phyloP scores from a whole-genome alignment of 1,140 invertebrate species.

The Cydia pomonella region DNA sequence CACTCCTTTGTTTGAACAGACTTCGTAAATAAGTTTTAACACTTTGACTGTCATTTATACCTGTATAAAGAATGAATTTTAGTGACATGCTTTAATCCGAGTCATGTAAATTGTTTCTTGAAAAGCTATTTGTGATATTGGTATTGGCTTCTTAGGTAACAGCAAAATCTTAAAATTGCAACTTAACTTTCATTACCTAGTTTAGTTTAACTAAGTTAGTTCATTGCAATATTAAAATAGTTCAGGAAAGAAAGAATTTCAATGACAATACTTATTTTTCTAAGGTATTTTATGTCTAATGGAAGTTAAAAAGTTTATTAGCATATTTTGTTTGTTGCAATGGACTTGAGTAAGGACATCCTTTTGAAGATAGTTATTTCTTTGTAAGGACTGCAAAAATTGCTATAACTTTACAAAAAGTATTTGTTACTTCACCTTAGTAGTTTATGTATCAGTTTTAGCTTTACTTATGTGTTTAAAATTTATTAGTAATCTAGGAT shows the following conservation, averaged over 20 bases:
- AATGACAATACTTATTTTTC: constrained; percentile 45
- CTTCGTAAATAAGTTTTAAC: constrained; percentile 78
- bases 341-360: constrained; percentile 62
- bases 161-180: constrained; percentile 31
- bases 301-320: constrained; percentile 37
- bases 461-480: constrained; percentile 47
- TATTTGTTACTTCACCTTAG: constrained; percentile 45
- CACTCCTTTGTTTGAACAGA: constrained; percentile 64
- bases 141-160: constrained; percentile 59
- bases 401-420: constrained; percentile 63
- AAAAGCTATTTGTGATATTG: constrained; percentile 70
- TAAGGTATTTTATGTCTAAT: constrained; percentile 42
- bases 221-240: constrained; percentile 44
- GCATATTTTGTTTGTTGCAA: constrained; percentile 43
- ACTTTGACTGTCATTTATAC: constrained; percentile 65
- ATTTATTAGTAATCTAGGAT: constrained; percentile 36
- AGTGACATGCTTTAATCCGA: constrained; percentile 55
- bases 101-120: constrained; percentile 52
- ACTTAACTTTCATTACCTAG: constrained; percentile 18
- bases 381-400: constrained; percentile 70
- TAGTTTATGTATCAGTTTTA: constrained; percentile 48
- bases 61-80: constrained; percentile 72
- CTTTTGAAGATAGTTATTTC: constrained; percentile 48
- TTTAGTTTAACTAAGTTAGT: constrained; percentile 42
- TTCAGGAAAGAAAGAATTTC: constrained; percentile 37